Evolutionary conservation across 30 jellyfish, hydroid and myxozoan genomes (phyloP).

Genomic region (Pseudorhiza aurosa): DNA sequence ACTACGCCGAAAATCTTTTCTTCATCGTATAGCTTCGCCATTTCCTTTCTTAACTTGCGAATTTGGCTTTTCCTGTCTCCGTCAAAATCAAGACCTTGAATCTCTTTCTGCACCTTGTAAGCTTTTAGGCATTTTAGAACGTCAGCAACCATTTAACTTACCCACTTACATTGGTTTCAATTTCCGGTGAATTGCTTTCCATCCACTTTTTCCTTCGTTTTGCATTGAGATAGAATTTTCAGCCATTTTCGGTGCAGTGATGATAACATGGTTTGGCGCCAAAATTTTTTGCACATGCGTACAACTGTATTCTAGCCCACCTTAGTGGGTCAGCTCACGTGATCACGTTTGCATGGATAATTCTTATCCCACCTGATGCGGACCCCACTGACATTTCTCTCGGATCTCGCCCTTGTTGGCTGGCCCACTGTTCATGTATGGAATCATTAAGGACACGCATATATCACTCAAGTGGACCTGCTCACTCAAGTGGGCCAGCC

Average conservation of each 20-base stretch:
- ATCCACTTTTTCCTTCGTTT: not conserved
- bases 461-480: not conserved
- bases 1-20: slow-evolving; percentile 39
- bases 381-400: slow-evolving; percentile 44
- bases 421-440: not conserved
- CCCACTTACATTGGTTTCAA: slow-evolving; percentile 38
- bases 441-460: slow-evolving; percentile 1
- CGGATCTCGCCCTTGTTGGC: slow-evolving; percentile 29
- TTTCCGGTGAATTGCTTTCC: not conserved
- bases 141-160: slow-evolving; percentile 41
- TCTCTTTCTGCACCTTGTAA: slow-evolving; percentile 20
- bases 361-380: slow-evolving; percentile 42
- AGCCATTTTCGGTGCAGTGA: slow-evolving; percentile 6
- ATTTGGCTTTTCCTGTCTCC: slow-evolving; percentile 48
- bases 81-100: slow-evolving; percentile 49
- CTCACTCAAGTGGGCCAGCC: slow-evolving; percentile 8
- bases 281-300: slow-evolving; percentile 34
- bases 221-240: not conserved
- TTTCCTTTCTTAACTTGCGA: slow-evolving; percentile 28
- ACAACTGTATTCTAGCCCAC: slow-evolving; percentile 11
- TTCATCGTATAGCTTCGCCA: slow-evolving; percentile 35
- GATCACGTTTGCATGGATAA: slow-evolving; percentile 35
- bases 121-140: slow-evolving; percentile 22
- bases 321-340: slow-evolving; percentile 25
- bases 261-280: slow-evolving; percentile 13